Conservation (phyloP, 1,140 invertebrate genomes). For the Bombus sibiricus region DNA sequence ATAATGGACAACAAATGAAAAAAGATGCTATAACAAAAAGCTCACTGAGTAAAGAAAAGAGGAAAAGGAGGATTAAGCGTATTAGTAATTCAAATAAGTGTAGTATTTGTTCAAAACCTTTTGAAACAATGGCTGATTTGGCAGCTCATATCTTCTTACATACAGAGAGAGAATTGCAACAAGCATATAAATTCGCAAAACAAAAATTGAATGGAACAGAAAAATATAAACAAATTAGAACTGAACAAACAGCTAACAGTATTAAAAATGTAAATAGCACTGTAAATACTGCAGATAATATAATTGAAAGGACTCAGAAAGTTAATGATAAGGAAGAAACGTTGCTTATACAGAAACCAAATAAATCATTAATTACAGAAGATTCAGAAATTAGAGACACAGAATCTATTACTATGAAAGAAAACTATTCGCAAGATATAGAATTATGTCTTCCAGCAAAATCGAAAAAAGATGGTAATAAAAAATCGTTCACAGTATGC, state of each 20-base stretch:
- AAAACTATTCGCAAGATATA: not conserved
- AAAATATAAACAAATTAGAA: not conserved
- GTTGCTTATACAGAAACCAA: not conserved
- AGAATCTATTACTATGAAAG: not conserved
- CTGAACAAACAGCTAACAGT: not conserved
- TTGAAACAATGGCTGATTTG: slow-evolving; percentile 63
- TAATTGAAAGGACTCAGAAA: not conserved
- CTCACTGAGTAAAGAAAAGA: not conserved
- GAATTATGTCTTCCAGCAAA: not conserved
- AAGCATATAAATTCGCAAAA: slow-evolving; percentile 63
- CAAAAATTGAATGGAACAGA: not conserved
- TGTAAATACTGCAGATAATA: not conserved
- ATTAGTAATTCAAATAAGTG: slow-evolving; percentile 44
- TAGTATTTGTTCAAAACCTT: slow-evolving; percentile 70
- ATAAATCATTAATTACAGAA: not conserved
- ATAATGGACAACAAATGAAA: not conserved
- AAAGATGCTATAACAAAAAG: not conserved
- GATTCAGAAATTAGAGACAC: not conserved
- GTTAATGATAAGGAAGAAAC: not conserved
- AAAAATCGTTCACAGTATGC: slow-evolving; percentile 65
- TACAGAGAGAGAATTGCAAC: slow-evolving; percentile 72
- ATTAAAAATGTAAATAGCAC: not conserved
- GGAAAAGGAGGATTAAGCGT: not conserved
- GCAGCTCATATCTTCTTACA: slow-evolving; percentile 76
- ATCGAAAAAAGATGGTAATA: not conserved